Base-by-base conservation (phyloP, 2,113 vertebrate species). In the Passer montanus region DNA sequence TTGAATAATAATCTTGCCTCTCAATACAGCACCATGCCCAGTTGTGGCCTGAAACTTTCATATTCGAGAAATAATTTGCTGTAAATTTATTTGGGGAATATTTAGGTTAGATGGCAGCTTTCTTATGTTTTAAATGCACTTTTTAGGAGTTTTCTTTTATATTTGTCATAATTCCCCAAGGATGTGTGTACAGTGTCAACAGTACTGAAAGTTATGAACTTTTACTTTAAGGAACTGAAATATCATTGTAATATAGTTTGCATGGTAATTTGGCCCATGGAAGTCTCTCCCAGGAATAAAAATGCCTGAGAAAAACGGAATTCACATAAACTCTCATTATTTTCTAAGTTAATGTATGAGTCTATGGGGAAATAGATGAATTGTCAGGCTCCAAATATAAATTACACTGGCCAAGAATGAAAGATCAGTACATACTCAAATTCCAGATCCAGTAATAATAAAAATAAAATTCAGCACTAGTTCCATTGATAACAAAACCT, bases 261-360 rank as follows among this genome's bases (percentile, higher is more conserved):
- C 90, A 80, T 91, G 92, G 84, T 90, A 84, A 93, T 97, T 92
- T 95, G 82, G 88, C 69, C 53, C 33, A 33, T 35, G 52, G 22
- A 90, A 82, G 27, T 52, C 89, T 96, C 97, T 94, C 95, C 6
- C 3, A 94, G 96, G 94, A 95, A 92, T 97, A 93, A 91, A 95
- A 96, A 91, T 93, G 94, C 68, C 95, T 97, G 96, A 95, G 97
- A 97, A 97, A 96, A 95, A 60, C 0, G 0, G 73, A 95, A 93
- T 95, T 97, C 97, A 95, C 95, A 96, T 93, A 91, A 92, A 90
- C 69, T 72, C 74, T 50, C 8, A 1, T 44, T 81, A 68, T 95
- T 96, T 94, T 89, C 68, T 41, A 72, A 86, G 52, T 87, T 87
- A 46, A 47, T 94, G 74, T 89, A 30, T 90, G 62, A 39, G 75